Base-by-base conservation (phyloP, 2,888 invertebrate species). In the Tridacna crocea region DNA sequence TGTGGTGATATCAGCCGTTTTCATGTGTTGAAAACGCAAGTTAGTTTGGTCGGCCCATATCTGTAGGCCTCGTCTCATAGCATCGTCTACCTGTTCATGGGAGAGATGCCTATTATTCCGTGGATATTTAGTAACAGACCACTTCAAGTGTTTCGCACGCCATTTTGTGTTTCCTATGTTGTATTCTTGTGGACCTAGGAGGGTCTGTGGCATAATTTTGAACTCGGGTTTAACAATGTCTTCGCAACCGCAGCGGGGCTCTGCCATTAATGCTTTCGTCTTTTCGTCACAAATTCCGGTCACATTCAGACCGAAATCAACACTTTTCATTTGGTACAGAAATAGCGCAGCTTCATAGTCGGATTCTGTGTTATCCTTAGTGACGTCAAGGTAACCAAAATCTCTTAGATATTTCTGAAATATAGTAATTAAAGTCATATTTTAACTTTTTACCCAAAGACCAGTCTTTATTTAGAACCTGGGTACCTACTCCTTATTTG, bases 241-340 rank as follows among this genome's bases (percentile, higher is more conserved):
- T 65, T 85, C 85, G 68, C 85, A 85, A 8, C 85, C 85, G 48
- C 85, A 85, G 22, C 85, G 48, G 6, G 72, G 78, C 48, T 27
- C 15, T 17, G 15, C 10, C 80, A 85, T 78, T 15, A 82, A 60
- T 4, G 10, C 17, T 3, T 61, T 22, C 0, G 85, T 85, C 2
- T n/a, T 70, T 6, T 72, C n/a, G 68, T 85, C 85, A 65, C 85
- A 85, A 27, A 51, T 24, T 0, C 85, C 82, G 0, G 85, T 85
- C 11, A 82, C 68, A 11, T 48, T 17, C 13, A 82, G n/a, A 22
- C 48, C 63, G 19, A 61, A 74, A 12, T 72, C 77, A 3, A 47
- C 22, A 26, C 75, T 80, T 15, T 82, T 24, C 36, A 22, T 22
- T 51, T 85, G 85, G 63, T 82, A 82, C 46, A 55, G 26, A n/a